Evolutionary conservation across 1,140 invertebrate species (phyloP).

Genomic region (Anastrepha ludens): DNA sequence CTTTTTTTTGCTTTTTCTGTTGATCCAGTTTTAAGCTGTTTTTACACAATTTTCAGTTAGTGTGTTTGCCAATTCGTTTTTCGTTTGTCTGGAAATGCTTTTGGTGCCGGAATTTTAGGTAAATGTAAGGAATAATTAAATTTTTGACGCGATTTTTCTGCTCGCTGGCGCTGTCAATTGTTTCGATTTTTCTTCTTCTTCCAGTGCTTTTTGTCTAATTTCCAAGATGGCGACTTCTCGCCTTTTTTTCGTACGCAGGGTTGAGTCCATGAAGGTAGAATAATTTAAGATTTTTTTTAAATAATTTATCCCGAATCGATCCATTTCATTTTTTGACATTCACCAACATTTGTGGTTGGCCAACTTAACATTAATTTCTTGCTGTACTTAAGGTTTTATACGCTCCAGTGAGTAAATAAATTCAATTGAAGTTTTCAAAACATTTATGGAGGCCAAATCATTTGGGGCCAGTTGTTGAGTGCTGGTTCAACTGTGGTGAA

Average conservation of each 20-base stretch:
- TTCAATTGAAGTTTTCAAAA: too few relatives aligned
- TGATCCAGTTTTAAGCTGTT: slow-evolving; percentile 49
- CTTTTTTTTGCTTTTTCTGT: slow-evolving; percentile 44
- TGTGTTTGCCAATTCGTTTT: slow-evolving; percentile 25
- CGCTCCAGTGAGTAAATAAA: too few relatives aligned
- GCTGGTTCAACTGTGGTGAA: too few relatives aligned
- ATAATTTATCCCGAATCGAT: neutral
- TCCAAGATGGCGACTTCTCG: slow-evolving; percentile 56
- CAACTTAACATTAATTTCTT: too few relatives aligned
- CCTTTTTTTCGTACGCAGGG: slow-evolving; percentile 26
- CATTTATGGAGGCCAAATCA: too few relatives aligned
- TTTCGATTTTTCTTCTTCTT: slow-evolving; percentile 59
- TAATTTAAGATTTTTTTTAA: neutral
- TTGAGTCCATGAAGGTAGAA: neutral
- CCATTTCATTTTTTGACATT: too few relatives aligned
- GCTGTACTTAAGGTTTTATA: too few relatives aligned
- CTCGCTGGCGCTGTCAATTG: slow-evolving; percentile 57
- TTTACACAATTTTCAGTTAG: slow-evolving; percentile 41
- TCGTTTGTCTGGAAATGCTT: slow-evolving; percentile 37
- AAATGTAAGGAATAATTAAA: slow-evolving; percentile 56
- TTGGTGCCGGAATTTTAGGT: slow-evolving; percentile 43
- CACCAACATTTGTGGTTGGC: too few relatives aligned
- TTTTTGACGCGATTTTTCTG: slow-evolving; percentile 58
- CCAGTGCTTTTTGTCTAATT: slow-evolving; percentile 52
- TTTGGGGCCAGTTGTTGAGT: too few relatives aligned